Evolutionary conservation across 2,797 vertebrate species (phyloP).

Genomic region (Hippoglossus hippoglossus): DNA sequence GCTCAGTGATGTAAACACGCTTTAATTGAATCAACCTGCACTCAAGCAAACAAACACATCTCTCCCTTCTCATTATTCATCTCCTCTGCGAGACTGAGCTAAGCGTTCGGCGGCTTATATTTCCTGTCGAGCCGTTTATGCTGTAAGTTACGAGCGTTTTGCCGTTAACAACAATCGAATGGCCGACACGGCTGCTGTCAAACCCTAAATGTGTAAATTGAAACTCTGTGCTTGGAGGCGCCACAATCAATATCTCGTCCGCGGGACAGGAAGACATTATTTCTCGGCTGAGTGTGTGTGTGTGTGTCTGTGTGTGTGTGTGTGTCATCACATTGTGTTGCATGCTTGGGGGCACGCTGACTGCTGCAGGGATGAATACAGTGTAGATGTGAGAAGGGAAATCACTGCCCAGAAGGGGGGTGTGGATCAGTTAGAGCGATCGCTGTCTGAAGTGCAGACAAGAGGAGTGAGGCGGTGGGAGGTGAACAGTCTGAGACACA

Average conservation of each 20-base stretch:
- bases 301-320: background rate
- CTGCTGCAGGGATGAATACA: background rate
- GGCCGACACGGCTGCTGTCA: slow-evolving; percentile 69
- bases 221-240: slow-evolving; percentile 58
- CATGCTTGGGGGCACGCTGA: background rate
- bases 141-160: slow-evolving; percentile 1
- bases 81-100: background rate
- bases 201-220: slow-evolving; percentile 79
- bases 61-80: background rate
- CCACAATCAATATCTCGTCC: slow-evolving; percentile 74
- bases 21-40: background rate
- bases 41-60: background rate
- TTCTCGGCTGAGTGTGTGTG: slow-evolving; percentile 38
- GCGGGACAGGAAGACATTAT: slow-evolving; percentile 75
- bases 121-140: background rate
- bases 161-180: slow-evolving; percentile 44
- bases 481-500: background rate
- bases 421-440: background rate
- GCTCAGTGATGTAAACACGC: too few relatives aligned
- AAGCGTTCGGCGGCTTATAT: background rate
- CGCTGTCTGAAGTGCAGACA: background rate
- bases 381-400: background rate
- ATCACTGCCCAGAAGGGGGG: background rate
- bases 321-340: slow-evolving; percentile 3
- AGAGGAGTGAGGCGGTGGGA: background rate